These are phyloP conservation scores for Helicolenus hilgendorfi DNA, from an alignment of 2,797 vertebrate genomes.

Conservation along the genomic window DNA sequence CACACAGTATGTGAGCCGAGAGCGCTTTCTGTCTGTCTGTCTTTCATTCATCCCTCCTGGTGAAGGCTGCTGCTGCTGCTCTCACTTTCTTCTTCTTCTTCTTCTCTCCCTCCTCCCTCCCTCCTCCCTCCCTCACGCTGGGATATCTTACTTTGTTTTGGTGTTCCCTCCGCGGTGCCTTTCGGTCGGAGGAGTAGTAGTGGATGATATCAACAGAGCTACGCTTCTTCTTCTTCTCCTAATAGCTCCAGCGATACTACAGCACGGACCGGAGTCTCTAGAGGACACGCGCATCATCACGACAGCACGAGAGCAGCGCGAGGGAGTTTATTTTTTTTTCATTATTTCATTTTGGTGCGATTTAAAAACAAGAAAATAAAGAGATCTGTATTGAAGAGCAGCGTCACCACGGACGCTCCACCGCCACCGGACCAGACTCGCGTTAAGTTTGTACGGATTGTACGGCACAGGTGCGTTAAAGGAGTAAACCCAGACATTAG, in stretches of 20 bases:
- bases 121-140: not conserved
- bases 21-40: slow-evolving; percentile 50
- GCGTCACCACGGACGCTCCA: not conserved
- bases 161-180: slow-evolving; percentile 29
- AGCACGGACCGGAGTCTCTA: slow-evolving; percentile 49
- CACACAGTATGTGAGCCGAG: not conserved
- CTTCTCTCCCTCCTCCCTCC: not conserved
- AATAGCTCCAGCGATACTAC: slow-evolving; percentile 33
- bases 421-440: not conserved
- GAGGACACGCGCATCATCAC: slow-evolving; percentile 72
- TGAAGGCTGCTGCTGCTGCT: slow-evolving; percentile 35
- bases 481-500: slow-evolving; percentile 57
- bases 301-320: slow-evolving; percentile 40
- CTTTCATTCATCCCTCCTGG: slow-evolving; percentile 72
- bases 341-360: not conserved
- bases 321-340: not conserved
- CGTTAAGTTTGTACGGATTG: slow-evolving; percentile 73
- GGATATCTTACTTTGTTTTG: slow-evolving; percentile 45
- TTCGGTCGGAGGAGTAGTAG: slow-evolving; percentile 32
- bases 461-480: slow-evolving; percentile 72
- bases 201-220: slow-evolving; percentile 72
- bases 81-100: slow-evolving; percentile 40
- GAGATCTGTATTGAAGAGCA: not conserved
- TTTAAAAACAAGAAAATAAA: slow-evolving; percentile 4
- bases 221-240: slow-evolving; percentile 3